These are phyloP conservation scores for Calidris pugnax DNA, from an alignment of 2,113 vertebrate genomes.

Conservation along the genomic window DNA sequence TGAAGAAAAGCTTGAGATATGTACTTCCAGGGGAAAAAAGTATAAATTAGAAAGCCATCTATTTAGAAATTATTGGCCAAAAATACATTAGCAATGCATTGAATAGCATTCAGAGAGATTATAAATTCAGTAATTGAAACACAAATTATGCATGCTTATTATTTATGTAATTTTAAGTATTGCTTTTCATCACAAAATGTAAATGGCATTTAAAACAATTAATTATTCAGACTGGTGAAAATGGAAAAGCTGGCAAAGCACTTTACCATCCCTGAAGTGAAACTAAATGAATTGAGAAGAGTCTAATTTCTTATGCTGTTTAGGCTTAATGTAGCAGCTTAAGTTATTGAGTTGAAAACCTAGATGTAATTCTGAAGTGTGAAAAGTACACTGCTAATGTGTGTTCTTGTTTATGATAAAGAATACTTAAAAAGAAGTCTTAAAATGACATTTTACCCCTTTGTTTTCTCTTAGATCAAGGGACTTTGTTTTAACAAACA, in stretches of 20 bases:
- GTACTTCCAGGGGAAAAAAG: background rate
- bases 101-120: slow-evolving; percentile 41
- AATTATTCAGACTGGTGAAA: slow-evolving; percentile 71
- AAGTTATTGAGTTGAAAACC: background rate
- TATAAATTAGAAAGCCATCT: slow-evolving; percentile 44
- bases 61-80: slow-evolving; percentile 51
- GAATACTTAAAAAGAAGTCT: background rate
- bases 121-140: slow-evolving; percentile 64
- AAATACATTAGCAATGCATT: slow-evolving; percentile 53
- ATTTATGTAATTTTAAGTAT: slow-evolving; percentile 76
- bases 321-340: background rate
- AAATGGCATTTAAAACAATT: slow-evolving; percentile 68
- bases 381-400: background rate
- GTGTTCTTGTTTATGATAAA: background rate
- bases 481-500: background rate
- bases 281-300: slow-evolving; percentile 46
- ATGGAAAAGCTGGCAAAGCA: slow-evolving; percentile 55
- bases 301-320: slow-evolving; percentile 1
- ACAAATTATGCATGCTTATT: slow-evolving; percentile 64
- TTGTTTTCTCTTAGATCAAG: background rate
- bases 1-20: slow-evolving; percentile 48
- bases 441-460: background rate
- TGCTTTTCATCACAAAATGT: slow-evolving; percentile 69
- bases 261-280: slow-evolving; percentile 30
- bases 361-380: background rate